phyloP scores from a whole-genome alignment of 2,113 vertebrate species.

The Pseudorectes ferrugineus region DNA sequence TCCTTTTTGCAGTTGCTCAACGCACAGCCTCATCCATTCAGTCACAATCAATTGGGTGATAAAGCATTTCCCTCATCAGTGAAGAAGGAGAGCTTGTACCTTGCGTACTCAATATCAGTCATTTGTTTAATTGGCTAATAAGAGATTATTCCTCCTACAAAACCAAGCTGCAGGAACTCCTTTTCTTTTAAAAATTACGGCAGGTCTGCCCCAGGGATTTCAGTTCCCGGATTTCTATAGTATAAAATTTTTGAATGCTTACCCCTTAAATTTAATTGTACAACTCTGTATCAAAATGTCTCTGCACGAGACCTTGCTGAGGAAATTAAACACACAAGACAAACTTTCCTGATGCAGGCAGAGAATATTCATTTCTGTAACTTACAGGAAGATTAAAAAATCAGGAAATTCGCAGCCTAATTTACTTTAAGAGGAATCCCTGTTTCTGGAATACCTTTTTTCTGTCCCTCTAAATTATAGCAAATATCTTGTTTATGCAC shows the following conservation, averaged over 20 bases:
- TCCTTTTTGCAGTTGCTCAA: conserved; percentile 13
- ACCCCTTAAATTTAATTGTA: background rate
- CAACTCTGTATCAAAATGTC: background rate
- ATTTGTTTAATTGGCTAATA: background rate
- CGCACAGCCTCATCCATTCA: background rate
- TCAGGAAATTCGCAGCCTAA: background rate
- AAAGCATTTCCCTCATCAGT: conserved; percentile 29
- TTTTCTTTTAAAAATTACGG: background rate
- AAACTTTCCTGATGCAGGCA: background rate
- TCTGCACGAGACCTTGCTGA: background rate
- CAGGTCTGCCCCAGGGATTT: background rate
- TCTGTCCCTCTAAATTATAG: background rate
- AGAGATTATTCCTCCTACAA: background rate
- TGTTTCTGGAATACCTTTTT: background rate
- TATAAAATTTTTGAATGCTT: background rate
- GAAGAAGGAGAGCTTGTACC: background rate
- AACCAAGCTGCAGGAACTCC: background rate
- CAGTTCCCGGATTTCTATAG: background rate
- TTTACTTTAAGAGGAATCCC: background rate
- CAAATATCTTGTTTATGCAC: background rate
- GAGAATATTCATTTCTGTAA: background rate
- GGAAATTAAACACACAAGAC: background rate
- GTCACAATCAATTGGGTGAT: background rate
- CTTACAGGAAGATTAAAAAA: background rate
- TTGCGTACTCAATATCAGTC: background rate